Conservation (phyloP, 64 coral and sea anemone genomes). For the Pocillopora damicornis region DNA sequence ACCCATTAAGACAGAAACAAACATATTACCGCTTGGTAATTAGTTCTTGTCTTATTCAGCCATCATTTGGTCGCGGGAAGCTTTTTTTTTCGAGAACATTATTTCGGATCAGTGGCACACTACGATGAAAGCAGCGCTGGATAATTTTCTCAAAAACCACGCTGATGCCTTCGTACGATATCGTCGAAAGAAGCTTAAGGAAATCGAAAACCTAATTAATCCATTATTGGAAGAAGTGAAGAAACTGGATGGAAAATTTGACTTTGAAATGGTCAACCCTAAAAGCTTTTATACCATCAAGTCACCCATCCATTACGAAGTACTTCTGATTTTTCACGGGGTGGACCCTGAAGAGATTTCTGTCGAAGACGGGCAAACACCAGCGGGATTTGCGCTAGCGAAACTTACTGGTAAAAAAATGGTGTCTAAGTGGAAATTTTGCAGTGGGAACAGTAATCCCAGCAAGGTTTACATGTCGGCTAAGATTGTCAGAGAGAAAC, state of each 20-base stretch:
- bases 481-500: constrained; percentile 52
- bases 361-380: constrained; percentile 69
- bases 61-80: no score
- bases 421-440: constrained; percentile 24
- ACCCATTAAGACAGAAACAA: constrained; percentile 7
- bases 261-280: constrained; percentile 36
- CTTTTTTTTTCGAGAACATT: neutral
- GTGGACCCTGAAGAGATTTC: constrained; percentile 58
- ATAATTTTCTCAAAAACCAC: constrained; percentile 26
- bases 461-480: constrained; percentile 69
- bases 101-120: neutral
- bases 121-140: constrained; percentile 15
- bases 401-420: constrained; percentile 40
- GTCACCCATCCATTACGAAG: constrained; percentile 33
- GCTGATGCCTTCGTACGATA: constrained; percentile 17
- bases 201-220: constrained; percentile 55
- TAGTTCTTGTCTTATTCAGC: neutral
- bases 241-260: constrained; percentile 27
- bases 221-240: constrained; percentile 44
- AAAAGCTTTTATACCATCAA: constrained; percentile 28
- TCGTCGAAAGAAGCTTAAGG: constrained; percentile 9
- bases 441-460: constrained; percentile 56
- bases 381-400: constrained; percentile 49
- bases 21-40: neutral
- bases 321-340: constrained; percentile 48